A percentile compares a stretch with the other conserved stretches of the same genome.
These are phyloP conservation scores for Exaiptasia diaphana DNA, from an alignment of 64 coral and sea anemone species.

Conservation along the genomic window DNA sequence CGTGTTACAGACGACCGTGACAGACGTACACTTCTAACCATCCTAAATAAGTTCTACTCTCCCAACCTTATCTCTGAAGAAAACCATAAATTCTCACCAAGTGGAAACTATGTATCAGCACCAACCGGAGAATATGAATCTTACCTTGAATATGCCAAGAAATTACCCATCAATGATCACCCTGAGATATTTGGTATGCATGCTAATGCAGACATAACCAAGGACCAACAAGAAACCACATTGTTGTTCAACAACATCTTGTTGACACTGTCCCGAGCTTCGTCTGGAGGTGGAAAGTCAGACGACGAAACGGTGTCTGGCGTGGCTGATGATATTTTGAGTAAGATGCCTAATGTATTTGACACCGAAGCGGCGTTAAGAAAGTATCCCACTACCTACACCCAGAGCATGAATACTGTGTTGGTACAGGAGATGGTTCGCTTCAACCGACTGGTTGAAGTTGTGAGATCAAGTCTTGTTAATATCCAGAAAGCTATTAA, in stretches of 20 bases:
- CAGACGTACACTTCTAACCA: conserved; percentile 81
- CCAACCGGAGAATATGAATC: conserved; percentile 87
- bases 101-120: conserved; percentile 80
- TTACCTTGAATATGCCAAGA: conserved; percentile 86
- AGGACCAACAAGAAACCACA: conserved; percentile 92
- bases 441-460: conserved; percentile 93
- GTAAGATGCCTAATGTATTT: conserved; percentile 85
- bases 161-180: conserved; percentile 76
- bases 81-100: conserved; percentile 83
- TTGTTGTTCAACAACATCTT: conserved; percentile 84
- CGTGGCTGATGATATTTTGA: conserved; percentile 90
- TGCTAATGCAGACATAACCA: conserved; percentile 90
- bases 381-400: conserved; percentile 93
- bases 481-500: conserved; percentile 99
- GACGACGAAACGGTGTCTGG: conserved; percentile 86
- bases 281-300: conserved; percentile 85
- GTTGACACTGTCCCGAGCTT: conserved; percentile 82
- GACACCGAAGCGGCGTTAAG: conserved; percentile 92
- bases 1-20: conserved; percentile 98
- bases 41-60: conserved; percentile 87
- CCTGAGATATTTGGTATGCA: conserved; percentile 99
- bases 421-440: conserved; percentile 98
- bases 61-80: conserved; percentile 47
- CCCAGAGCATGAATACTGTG: conserved; percentile 99
- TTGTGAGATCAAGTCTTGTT: conserved; percentile 88